Base-by-base conservation (phyloP, 2,113 vertebrate species). In the Paraplagusia blochii region DNA sequence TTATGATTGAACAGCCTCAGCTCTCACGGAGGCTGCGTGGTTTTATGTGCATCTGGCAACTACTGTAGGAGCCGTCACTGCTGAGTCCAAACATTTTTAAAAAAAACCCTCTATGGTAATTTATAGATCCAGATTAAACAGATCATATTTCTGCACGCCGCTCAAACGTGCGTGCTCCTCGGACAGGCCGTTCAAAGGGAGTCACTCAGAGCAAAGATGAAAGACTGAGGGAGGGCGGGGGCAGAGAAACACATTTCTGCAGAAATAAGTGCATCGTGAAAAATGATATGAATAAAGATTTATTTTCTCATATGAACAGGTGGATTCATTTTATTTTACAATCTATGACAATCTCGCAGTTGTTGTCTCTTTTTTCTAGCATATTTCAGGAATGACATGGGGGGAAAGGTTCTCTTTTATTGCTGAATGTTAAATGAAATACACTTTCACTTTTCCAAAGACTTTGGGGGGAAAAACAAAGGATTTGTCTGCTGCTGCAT, bases 351-450 rank as follows among this genome's bases (percentile, higher is more conserved):
- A 92, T 94, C 93, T 92, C 92, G 89, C 91, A 90, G 90, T 90
- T 84, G 81, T 85, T 83, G 69, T 47, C 5, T 44, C 66, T 80
- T 80, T 87, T 92, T 91, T 90, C 91, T 92, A 92, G 88, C 91
- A 93, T 94, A 93, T 91, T 93, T 91, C 92, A 92, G 86, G 84
- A 83, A 89, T 90, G 88, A 89, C 84, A 88, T 90, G 22, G 87
- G 77, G 47, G 78, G 80, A 86, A 76, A 84, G 66, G 66, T 63
- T 56, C 54, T 74, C 76, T 87, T 91, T 97, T 98, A 98, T 98
- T 98, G 95, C 95, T 97, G 94, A 93, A 93, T 93, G 91, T 95
- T 90, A 92, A 93, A 92, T 92, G 87, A 93, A 93, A 94, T 91
- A 95, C 91, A 96, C 92, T 93, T 94, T 91, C 84, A 92, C 92